These are phyloP conservation scores for Loripinus fragilis DNA, from an alignment of 2,888 invertebrate species.

Conservation along the genomic window DNA sequence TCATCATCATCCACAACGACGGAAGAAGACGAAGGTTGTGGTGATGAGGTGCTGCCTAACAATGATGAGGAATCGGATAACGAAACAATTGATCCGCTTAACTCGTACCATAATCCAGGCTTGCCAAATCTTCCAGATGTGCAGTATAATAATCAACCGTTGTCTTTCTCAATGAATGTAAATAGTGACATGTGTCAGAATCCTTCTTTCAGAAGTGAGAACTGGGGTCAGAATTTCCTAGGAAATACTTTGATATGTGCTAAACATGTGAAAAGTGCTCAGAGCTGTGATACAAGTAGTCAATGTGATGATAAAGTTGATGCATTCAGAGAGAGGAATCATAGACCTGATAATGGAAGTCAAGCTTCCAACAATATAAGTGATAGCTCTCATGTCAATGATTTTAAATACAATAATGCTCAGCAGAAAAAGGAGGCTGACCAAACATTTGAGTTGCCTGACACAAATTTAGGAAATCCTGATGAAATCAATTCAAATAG, in stretches of 20 bases:
- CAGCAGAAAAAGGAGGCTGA: background rate
- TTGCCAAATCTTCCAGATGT: constrained; percentile 20
- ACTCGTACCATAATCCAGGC: constrained; percentile 16
- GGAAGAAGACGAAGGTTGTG: constrained; percentile 69
- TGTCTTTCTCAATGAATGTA: constrained; percentile 16
- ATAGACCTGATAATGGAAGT: background rate
- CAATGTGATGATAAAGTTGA: background rate
- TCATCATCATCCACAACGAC: constrained; percentile 67
- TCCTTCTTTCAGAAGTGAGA: background rate
- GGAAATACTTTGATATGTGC: background rate
- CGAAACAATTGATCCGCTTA: constrained; percentile 56
- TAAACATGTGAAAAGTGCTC: background rate
- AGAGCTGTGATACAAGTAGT: constrained; percentile 16
- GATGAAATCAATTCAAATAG: background rate
- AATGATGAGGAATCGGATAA: constrained; percentile 57
- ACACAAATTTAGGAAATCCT: background rate
- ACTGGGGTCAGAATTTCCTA: background rate
- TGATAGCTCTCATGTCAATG: background rate
- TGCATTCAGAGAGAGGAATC: background rate
- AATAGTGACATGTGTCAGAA: background rate
- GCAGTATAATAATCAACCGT: constrained; percentile 8
- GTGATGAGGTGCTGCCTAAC: constrained; percentile 54
- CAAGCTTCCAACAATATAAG: background rate
- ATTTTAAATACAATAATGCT: background rate
- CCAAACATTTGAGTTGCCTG: background rate